A percentile compares a stretch with the other conserved stretches of the same genome.
Conservation (phyloP, 2,888 invertebrate species). For the Lepidonotus clava region DNA sequence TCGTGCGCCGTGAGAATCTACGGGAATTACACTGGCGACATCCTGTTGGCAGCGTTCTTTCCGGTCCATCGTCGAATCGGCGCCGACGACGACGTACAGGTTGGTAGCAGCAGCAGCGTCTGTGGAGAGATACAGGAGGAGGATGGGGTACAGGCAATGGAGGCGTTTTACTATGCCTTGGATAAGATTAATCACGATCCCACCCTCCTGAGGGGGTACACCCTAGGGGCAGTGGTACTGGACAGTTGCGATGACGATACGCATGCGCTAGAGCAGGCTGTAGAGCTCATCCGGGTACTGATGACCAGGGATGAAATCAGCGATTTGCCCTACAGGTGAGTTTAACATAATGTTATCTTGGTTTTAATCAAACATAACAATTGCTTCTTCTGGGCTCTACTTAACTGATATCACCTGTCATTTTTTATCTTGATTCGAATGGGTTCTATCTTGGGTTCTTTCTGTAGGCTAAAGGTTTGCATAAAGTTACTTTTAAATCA, state of each 20-base stretch:
- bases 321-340: conserved; percentile 21
- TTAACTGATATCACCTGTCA: too few species aligned
- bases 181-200: conserved; percentile 84
- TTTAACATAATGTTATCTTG: not conserved
- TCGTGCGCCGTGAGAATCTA: conserved; percentile 3
- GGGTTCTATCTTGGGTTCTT: too few species aligned
- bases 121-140: conserved; percentile 83
- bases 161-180: conserved; percentile 86
- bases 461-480: too few species aligned
- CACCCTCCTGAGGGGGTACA: conserved; percentile 81
- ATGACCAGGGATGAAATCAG: conserved; percentile 41
- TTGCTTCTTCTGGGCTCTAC: too few species aligned
- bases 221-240: conserved; percentile 84
- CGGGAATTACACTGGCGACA: conserved; percentile 32
- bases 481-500: too few species aligned
- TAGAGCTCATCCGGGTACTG: conserved; percentile 70
- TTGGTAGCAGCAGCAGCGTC: conserved; percentile 72
- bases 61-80: conserved; percentile 14
- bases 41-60: conserved; percentile 44
- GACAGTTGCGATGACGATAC: conserved; percentile 86
- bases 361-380: too few species aligned
- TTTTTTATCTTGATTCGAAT: too few species aligned
- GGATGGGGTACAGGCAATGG: conserved; percentile 86
- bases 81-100: too few species aligned
- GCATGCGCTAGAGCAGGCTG: conserved; percentile 86